Conservation (phyloP, 2,888 invertebrate species). For the Acrobasis suavella region DNA sequence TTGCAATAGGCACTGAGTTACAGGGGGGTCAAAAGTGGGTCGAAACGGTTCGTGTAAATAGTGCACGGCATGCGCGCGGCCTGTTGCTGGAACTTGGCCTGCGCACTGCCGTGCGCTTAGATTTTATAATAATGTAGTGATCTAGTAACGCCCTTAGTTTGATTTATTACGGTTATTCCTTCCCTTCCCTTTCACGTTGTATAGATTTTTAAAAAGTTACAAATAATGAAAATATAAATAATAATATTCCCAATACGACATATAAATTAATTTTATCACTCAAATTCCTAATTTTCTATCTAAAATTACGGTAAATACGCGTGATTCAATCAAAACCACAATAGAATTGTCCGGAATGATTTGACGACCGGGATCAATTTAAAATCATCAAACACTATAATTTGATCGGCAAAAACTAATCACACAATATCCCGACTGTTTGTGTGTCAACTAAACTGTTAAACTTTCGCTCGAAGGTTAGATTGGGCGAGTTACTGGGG, state of each 20-base stretch:
- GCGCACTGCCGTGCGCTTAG: too few species aligned
- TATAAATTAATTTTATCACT: not conserved
- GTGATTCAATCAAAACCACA: slow-evolving; percentile 22
- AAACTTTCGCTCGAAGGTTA: slow-evolving; percentile 38
- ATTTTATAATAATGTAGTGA: too few species aligned
- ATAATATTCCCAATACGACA: not conserved
- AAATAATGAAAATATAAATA: too few species aligned
- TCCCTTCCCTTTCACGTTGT: too few species aligned
- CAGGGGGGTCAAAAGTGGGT: too few species aligned
- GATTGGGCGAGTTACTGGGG: not conserved
- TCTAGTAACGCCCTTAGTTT: too few species aligned
- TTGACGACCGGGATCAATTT: slow-evolving; percentile 33
- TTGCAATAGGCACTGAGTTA: too few species aligned
- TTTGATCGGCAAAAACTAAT: slow-evolving; percentile 52
- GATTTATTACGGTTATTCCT: too few species aligned
- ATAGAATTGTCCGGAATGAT: slow-evolving; percentile 21
- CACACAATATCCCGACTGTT: slow-evolving; percentile 45
- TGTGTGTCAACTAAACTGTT: slow-evolving; percentile 39
- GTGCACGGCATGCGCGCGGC: too few species aligned
- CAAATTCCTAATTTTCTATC: not conserved
- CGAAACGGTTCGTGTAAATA: too few species aligned
- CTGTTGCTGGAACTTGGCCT: too few species aligned
- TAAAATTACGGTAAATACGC: slow-evolving; percentile 13
- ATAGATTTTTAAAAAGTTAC: too few species aligned
- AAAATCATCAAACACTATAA: slow-evolving; percentile 35